Evolutionary conservation across 2,888 invertebrate genomes (phyloP).

Genomic region (Pammene fasciana): DNA sequence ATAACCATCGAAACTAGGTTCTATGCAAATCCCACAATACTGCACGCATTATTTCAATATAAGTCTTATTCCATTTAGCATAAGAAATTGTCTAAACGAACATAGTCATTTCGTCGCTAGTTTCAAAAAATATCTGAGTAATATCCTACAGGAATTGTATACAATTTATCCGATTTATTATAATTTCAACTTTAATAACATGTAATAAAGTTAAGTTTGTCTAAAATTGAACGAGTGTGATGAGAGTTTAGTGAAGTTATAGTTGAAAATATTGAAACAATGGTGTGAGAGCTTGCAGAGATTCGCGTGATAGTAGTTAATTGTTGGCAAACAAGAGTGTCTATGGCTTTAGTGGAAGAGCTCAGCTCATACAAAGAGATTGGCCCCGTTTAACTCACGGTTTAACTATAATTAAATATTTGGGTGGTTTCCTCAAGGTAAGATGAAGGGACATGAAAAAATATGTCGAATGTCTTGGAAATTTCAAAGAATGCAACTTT

Average conservation of each 20-base stretch:
- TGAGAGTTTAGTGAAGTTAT: background rate
- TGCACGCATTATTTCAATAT: too few relatives aligned
- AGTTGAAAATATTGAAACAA: slow-evolving; percentile 19
- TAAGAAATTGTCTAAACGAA: too few relatives aligned
- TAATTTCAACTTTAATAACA: slow-evolving; percentile 4
- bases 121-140: slow-evolving; percentile 4
- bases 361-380: slow-evolving; percentile 1
- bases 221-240: background rate
- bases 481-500: too few relatives aligned
- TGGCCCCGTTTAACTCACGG: slow-evolving; percentile 8
- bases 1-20: slow-evolving; percentile 9
- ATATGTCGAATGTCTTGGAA: too few relatives aligned
- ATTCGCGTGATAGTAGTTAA: slow-evolving; percentile 26
- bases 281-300: slow-evolving; percentile 23
- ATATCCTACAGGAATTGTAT: background rate
- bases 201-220: background rate
- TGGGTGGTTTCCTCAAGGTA: too few relatives aligned
- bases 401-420: too few relatives aligned
- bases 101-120: background rate
- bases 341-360: slow-evolving; percentile 29
- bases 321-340: slow-evolving; percentile 28
- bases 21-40: too few relatives aligned
- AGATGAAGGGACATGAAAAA: too few relatives aligned
- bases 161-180: background rate
- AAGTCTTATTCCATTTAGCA: too few relatives aligned